Conservation (phyloP, 2,888 invertebrate genomes). For the Biston stratarius region DNA sequence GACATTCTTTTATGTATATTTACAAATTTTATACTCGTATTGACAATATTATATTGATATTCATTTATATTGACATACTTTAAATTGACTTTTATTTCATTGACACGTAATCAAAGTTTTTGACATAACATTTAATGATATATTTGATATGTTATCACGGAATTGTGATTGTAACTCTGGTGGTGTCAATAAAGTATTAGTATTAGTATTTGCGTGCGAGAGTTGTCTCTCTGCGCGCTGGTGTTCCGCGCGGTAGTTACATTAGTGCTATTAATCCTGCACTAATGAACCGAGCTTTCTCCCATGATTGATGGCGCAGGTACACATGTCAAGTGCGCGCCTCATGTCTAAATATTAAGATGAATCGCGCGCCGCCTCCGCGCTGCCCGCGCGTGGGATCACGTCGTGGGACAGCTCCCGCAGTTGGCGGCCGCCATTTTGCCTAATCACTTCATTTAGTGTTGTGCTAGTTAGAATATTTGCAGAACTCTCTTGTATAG, state of each 20-base stretch:
- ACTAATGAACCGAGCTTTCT: conserved; percentile 59
- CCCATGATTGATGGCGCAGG: conserved; percentile 45
- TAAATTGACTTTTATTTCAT: no score
- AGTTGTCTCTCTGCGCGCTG: neutral
- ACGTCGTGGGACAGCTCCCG: conserved; percentile 2
- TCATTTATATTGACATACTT: no score
- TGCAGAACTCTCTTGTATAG: no score
- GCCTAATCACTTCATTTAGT: neutral
- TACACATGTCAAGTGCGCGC: conserved; percentile 36
- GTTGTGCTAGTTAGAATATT: neutral
- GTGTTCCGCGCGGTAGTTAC: conserved; percentile 21
- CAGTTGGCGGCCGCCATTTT: neutral
- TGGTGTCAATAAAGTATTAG: no score
- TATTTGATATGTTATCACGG: no score
- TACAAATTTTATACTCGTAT: no score
- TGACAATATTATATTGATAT: no score
- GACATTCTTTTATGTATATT: no score
- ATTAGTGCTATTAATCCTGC: conserved; percentile 55
- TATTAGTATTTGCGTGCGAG: no score
- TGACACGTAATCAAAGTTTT: no score
- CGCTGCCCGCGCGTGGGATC: conserved; percentile 1
- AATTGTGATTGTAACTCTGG: no score
- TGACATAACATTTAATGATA: no score
- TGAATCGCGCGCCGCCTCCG: conserved; percentile 18
- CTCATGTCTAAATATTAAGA: conserved; percentile 32